These are phyloP conservation scores for Lissonota sp. DNA, from an alignment of 2,888 invertebrate genomes.

Conservation along the genomic window DNA sequence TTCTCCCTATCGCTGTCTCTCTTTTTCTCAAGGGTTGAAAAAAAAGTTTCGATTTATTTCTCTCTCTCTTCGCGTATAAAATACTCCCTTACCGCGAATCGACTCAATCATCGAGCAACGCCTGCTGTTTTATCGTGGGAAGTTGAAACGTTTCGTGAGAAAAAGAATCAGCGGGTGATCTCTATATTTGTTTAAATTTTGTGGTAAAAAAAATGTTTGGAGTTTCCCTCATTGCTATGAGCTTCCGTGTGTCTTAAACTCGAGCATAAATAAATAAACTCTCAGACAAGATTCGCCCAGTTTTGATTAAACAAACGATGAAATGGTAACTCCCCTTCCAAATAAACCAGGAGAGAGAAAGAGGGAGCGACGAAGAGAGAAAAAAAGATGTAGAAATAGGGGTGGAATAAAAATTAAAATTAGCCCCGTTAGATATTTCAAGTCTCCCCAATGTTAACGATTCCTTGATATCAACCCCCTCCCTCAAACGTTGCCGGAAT, in stretches of 20 bases:
- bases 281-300: constrained; percentile 17
- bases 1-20: background rate
- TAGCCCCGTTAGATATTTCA: constrained; percentile 73
- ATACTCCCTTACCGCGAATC: constrained; percentile 35
- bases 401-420: constrained; percentile 82
- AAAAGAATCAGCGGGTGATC: constrained; percentile 51
- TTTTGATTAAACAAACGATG: constrained; percentile 55
- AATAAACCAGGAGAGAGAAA: constrained; percentile 37
- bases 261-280: constrained; percentile 64
- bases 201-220: background rate
- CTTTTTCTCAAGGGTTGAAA: background rate
- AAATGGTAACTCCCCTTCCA: constrained; percentile 68
- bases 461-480: constrained; percentile 56
- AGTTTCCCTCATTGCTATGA: too few relatives aligned
- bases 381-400: background rate
- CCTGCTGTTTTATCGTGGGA: constrained; percentile 60
- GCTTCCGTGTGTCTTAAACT: constrained; percentile 25
- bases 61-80: constrained; percentile 14
- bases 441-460: constrained; percentile 48
- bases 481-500: constrained; percentile 70
- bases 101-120: constrained; percentile 45
- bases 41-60: background rate
- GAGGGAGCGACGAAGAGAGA: constrained; percentile 22
- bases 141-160: constrained; percentile 60
- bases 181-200: constrained; percentile 52